A percentile compares a stretch with the other conserved stretches of the same genome.
These are phyloP conservation scores for Lampris megalopsis DNA, from an alignment of 2,113 vertebrate species.

Conservation along the genomic window DNA sequence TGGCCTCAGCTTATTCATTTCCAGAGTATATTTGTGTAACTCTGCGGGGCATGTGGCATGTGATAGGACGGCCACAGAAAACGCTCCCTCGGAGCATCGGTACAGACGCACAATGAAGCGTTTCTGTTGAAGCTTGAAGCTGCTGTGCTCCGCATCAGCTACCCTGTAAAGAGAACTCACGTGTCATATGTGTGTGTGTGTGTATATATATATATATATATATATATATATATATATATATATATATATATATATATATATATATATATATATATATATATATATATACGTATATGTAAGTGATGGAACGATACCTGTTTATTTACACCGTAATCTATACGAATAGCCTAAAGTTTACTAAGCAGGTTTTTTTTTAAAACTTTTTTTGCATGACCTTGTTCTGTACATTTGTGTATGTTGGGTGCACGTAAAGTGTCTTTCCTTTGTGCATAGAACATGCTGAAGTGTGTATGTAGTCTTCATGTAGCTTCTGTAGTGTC, in stretches of 20 bases:
- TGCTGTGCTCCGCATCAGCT: background rate
- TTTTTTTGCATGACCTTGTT: background rate
- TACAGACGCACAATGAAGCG: slow-evolving; percentile 33
- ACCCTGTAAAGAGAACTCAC: too few relatives aligned
- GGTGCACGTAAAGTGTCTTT: background rate
- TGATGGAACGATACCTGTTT: too few relatives aligned
- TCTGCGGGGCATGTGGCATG: slow-evolving; percentile 47
- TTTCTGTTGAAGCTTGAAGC: slow-evolving; percentile 23
- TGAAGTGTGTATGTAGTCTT: background rate
- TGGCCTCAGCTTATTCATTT: background rate
- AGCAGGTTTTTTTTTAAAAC: background rate
- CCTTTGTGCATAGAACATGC: background rate
- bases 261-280: too few relatives aligned
- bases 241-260: too few relatives aligned
- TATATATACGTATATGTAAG: too few relatives aligned
- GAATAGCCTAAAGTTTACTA: background rate
- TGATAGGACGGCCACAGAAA: slow-evolving; percentile 47
- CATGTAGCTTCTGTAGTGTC: background rate
- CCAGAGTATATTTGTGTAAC: slow-evolving; percentile 12
- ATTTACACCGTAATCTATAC: too few relatives aligned
- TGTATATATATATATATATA: too few relatives aligned
- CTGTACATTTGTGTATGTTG: background rate
- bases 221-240: too few relatives aligned
- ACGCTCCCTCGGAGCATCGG: background rate
- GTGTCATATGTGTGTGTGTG: too few relatives aligned